Evolutionary conservation across 1,140 invertebrate genomes (phyloP).

Genomic region (Grapholita molesta): DNA sequence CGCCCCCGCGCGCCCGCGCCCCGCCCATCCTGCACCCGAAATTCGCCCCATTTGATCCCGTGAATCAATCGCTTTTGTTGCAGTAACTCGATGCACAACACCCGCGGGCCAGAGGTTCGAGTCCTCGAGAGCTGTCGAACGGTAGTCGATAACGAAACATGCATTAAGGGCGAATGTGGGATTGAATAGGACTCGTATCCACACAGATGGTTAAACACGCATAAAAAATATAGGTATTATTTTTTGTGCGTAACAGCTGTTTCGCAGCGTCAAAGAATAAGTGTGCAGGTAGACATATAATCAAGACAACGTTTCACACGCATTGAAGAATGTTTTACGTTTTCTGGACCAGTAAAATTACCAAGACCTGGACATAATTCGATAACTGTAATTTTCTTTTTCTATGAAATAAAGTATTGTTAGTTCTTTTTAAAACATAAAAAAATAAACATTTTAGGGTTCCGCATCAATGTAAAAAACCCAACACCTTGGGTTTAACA

Average conservation of each 20-base stretch:
- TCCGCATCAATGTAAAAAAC: too few relatives aligned
- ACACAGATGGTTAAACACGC: background rate
- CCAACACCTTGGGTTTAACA: too few relatives aligned
- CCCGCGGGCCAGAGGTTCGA: constrained; percentile 15
- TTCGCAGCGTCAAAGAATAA: background rate
- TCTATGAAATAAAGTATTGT: too few relatives aligned
- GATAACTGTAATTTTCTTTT: too few relatives aligned
- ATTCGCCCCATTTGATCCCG: constrained; percentile 63
- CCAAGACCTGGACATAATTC: too few relatives aligned
- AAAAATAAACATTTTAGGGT: too few relatives aligned
- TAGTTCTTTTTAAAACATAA: too few relatives aligned
- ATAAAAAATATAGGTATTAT: background rate
- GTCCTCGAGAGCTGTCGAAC: constrained; percentile 18
- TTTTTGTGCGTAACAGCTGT: constrained; percentile 10
- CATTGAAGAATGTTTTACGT: background rate
- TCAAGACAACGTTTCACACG: background rate
- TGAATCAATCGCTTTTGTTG: constrained; percentile 68
- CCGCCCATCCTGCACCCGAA: constrained; percentile 44
- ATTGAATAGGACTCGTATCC: background rate
- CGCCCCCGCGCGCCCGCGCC: constrained; percentile 24
- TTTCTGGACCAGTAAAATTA: too few relatives aligned
- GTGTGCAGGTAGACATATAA: background rate
- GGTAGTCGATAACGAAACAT: constrained; percentile 20
- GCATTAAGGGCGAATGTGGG: background rate
- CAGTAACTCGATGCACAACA: constrained; percentile 44